Percentiles rank a stretch among this genome's conserved stretches.
Conservation (phyloP, 2,113 vertebrate genomes). For the Apeltes quadracus region DNA sequence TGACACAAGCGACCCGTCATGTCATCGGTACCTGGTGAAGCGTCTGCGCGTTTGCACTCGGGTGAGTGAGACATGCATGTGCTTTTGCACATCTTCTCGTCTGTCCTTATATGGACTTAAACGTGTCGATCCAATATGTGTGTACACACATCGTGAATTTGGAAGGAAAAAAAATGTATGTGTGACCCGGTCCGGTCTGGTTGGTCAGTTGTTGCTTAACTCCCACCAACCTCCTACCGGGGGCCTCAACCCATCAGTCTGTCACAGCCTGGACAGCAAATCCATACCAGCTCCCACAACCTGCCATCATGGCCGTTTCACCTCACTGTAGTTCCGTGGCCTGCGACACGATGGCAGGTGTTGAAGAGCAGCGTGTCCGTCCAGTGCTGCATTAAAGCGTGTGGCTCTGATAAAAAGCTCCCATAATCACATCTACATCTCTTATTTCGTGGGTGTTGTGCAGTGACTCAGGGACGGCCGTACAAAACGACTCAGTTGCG, state of each 20-base stretch:
- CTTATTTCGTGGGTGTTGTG: not conserved
- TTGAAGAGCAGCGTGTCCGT: constrained; percentile 67
- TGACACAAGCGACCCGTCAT: constrained; percentile 88
- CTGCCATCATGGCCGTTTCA: constrained; percentile 79
- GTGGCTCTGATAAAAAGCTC: not conserved
- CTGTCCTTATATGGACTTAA: constrained; percentile 29
- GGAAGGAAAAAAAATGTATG: not conserved
- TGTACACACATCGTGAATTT: not conserved
- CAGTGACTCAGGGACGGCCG: not conserved
- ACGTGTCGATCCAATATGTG: constrained; percentile 23
- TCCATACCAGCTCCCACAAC: constrained; percentile 81
- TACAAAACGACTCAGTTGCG: not conserved
- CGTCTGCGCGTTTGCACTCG: constrained; percentile 67
- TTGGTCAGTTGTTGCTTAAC: constrained; percentile 86
- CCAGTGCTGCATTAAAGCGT: constrained; percentile 44
- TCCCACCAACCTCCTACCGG: constrained; percentile 77
- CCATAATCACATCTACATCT: not conserved
- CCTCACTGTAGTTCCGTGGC: constrained; percentile 73
- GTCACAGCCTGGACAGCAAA: constrained; percentile 79
- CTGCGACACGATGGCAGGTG: constrained; percentile 75
- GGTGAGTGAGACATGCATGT: constrained; percentile 21
- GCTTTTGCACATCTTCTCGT: constrained; percentile 22
- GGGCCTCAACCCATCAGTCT: constrained; percentile 59
- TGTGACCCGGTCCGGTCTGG: constrained; percentile 78
- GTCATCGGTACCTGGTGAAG: constrained; percentile 81